A percentile compares a stretch with the other conserved stretches of the same genome.
Evolutionary conservation across 2,113 vertebrate genomes (phyloP).

Genomic region (Paracanthobrama guichenoti): DNA sequence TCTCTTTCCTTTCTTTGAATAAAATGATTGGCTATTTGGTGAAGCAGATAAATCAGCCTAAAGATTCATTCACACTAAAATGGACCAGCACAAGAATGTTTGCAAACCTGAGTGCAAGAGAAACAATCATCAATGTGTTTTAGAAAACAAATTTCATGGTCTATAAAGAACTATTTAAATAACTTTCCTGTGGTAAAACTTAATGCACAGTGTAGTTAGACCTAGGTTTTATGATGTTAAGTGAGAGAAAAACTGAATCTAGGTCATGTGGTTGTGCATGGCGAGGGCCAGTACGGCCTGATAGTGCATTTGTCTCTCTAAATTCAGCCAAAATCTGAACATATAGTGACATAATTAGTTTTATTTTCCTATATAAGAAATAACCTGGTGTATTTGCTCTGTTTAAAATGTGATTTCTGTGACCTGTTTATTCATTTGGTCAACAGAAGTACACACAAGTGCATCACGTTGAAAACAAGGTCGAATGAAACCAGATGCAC

Average conservation of each 20-base stretch:
- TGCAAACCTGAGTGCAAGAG: neutral
- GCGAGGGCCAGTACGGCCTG: neutral
- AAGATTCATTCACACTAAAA: neutral
- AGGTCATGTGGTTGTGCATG: neutral
- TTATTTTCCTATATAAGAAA: neutral
- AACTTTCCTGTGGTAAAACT: neutral
- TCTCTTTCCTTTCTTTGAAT: neutral
- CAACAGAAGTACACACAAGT: neutral
- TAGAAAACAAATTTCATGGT: neutral
- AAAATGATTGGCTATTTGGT: neutral
- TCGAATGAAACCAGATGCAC: neutral
- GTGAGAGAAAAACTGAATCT: neutral
- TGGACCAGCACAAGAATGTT: neutral
- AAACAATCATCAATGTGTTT: neutral
- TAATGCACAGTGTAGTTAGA: neutral
- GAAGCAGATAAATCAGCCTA: neutral
- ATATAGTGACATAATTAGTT: neutral
- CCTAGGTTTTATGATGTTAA: neutral
- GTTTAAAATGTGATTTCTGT: neutral
- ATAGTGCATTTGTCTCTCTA: neutral
- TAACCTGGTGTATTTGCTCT: neutral
- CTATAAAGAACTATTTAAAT: neutral
- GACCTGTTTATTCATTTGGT: neutral
- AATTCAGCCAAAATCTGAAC: neutral
- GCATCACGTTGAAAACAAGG: neutral